These are phyloP conservation scores for Talpa occidentalis DNA, from an alignment of 2,113 vertebrate species.

Conservation along the genomic window DNA sequence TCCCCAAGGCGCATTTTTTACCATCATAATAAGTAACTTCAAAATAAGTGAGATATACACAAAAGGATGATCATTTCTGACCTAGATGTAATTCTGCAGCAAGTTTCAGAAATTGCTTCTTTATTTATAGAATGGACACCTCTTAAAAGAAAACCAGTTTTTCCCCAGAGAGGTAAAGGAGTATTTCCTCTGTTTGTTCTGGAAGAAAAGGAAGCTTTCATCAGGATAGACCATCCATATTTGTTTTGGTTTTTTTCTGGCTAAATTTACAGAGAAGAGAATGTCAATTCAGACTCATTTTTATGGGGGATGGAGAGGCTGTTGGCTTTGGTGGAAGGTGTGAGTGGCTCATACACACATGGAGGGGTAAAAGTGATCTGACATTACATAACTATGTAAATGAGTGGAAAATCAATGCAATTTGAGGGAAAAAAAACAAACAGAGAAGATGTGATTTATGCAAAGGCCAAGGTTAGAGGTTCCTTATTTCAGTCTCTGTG, in stretches of 20 bases:
- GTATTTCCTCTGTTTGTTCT: background rate
- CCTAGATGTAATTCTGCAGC: background rate
- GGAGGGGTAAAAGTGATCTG: no score
- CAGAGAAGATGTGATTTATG: no score
- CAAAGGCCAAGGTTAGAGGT: background rate
- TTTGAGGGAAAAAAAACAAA: background rate
- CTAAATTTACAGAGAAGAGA: background rate
- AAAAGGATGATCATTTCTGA: background rate
- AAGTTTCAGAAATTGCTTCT: constrained; percentile 34
- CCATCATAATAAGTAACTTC: constrained; percentile 6
- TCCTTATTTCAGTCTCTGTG: rapidly evolving
- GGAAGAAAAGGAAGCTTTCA: constrained; percentile 15
- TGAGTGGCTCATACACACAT: no score
- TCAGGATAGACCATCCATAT: background rate
- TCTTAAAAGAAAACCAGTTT: background rate
- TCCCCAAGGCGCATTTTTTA: background rate
- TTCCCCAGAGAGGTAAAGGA: background rate
- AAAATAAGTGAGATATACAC: constrained; percentile 12
- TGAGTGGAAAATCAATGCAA: no score
- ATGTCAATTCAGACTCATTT: background rate
- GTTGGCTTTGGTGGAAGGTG: no score
- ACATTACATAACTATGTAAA: no score
- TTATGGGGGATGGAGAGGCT: background rate
- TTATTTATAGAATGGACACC: background rate
- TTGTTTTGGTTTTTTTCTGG: background rate